Conservation (phyloP, 2,797 vertebrate species). For the Trichosurus vulpecula region DNA sequence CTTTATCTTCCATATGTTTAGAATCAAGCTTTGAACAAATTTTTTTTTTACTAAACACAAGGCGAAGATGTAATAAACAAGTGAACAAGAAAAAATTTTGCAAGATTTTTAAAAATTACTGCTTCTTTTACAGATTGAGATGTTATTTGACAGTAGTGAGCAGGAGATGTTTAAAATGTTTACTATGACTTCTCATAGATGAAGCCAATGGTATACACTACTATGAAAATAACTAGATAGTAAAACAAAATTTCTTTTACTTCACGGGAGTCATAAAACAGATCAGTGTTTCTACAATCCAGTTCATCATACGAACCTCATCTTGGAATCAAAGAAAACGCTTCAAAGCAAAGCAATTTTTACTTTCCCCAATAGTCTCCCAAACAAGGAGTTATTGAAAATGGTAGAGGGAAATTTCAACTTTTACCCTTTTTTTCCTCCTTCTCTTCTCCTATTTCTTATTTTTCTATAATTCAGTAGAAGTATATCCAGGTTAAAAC, state of each 20-base stretch:
- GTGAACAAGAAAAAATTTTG: neutral
- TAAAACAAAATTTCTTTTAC: neutral
- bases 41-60: neutral
- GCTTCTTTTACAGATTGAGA: constrained; percentile 18
- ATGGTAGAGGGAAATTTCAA: neutral
- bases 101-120: neutral
- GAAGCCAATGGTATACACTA: neutral
- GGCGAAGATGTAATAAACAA: constrained; percentile 9
- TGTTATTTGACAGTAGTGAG: constrained; percentile 14
- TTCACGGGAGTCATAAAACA: neutral
- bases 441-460: neutral
- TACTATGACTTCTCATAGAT: neutral
- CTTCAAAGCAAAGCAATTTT: neutral
- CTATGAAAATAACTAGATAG: neutral
- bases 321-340: neutral
- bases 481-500: constrained; percentile 2
- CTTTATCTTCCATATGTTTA: neutral
- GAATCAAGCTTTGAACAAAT: constrained; percentile 25
- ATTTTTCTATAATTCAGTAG: constrained; percentile 29
- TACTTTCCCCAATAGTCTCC: neutral
- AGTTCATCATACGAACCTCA: neutral
- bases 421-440: neutral
- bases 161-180: neutral
- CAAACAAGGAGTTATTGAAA: constrained; percentile 17
- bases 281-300: neutral